phyloP scores from a whole-genome alignment of 2,888 invertebrate genomes.

The Aphelenchoides bicaudatus region DNA sequence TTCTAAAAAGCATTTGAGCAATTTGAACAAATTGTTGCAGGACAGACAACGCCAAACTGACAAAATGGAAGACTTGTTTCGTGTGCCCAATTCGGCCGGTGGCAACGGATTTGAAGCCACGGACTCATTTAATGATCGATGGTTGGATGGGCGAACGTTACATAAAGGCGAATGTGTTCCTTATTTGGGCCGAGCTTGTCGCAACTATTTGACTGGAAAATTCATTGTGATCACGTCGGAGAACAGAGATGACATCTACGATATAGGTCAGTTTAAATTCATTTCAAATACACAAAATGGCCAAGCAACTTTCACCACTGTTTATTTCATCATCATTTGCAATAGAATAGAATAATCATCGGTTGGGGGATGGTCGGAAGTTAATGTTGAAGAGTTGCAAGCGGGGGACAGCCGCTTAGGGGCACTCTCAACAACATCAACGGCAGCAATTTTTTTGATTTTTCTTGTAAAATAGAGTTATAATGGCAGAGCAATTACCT shows the following conservation, averaged over 20 bases:
- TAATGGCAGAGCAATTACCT: no score
- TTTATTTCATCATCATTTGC: no score
- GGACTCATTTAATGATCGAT: conserved; percentile 40
- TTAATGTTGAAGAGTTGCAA: no score
- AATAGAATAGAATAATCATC: no score
- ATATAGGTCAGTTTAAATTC: conserved; percentile 42
- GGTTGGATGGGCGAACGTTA: conserved; percentile 55
- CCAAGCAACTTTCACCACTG: no score
- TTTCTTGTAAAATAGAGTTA: no score
- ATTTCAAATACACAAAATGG: no score
- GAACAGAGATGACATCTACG: conserved; percentile 58
- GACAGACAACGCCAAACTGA: conserved; percentile 45
- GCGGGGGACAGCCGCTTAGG: no score
- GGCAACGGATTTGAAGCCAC: conserved; percentile 47
- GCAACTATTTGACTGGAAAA: conserved; percentile 49
- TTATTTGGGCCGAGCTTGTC: conserved; percentile 58
- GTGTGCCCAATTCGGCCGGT: conserved; percentile 51
- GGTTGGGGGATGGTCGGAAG: no score
- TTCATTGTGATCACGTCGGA: conserved; percentile 55
- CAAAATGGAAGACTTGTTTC: conserved; percentile 22
- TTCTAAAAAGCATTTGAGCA: conserved; percentile 4
- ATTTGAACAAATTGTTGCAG: conserved; percentile 43
- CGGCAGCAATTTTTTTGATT: no score
- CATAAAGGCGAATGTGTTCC: conserved; percentile 54
- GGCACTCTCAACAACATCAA: no score